Evolutionary conservation across 2,888 invertebrate genomes (phyloP), one percentile per base, ranked within the genome.

Genomic region (Dermolepida albohirtum): DNA sequence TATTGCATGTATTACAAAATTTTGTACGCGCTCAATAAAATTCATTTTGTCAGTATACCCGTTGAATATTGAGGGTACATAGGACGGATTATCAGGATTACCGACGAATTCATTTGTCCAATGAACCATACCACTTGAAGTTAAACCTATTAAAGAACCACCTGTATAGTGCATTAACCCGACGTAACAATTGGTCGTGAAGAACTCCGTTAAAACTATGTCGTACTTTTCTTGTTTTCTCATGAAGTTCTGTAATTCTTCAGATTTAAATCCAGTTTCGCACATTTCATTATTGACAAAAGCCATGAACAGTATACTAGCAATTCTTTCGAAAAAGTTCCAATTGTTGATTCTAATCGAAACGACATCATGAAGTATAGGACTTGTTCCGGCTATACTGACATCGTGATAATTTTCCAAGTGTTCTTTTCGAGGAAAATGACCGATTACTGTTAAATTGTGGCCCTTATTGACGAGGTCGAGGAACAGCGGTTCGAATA

Each of bases 171-270:
- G 85, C 0, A 88, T 89, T 39, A 93, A 79, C 1, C 88, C 89
- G 72, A 91, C 81, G 78, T 88, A 88, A 77, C 93, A 92, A 76
- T 93, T 90, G 55, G 87, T 87, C 72, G 91, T 91, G 77, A 93
- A 93, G 66, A 87, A 87, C 80, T 93, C 92, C 63, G 88, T 83
- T 0, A 93, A 78, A 5, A 92, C 85, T 0, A 93, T 79, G 79
- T 94, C 92, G 75, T 88, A 92, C 54, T 86, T 87, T 2, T 59
- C 64, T 16, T 44, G 22, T 11, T 12, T 50, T 50, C 80, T 80
- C 5, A 84, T 68, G 17, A 84, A 77, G 66, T 80, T 73, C 2
- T 80, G 78, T 22, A 84, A 68, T 0, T 81, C 81, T 40, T 79
- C 76, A 2, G 84, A 84, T 52, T 83, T 81, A 71, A 62, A 64